Evolutionary conservation across 2,797 vertebrate genomes (phyloP), one percentile per base, ranked within the genome.

Genomic region (Intellagama lesueurii): DNA sequence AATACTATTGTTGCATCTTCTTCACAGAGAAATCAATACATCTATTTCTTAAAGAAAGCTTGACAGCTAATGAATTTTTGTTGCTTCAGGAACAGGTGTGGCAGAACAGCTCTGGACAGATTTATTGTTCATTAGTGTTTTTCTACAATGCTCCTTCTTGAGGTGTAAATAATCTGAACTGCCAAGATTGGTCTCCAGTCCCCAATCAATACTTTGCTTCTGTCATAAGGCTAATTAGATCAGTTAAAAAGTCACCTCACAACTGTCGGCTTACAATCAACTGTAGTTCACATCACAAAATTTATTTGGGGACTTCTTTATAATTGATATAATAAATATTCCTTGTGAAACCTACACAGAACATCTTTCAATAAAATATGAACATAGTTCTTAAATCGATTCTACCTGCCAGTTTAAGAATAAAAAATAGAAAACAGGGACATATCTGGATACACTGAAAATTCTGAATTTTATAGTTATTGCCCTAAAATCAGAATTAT

Each of bases 81-180:
- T 93, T 95, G 94, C 95, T 95, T 91, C 91, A 94, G 96, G 96
- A 97, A 98, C 97, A 98, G 97, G 97, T 98, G 97, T 97, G 95
- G 96, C 90, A 95, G 94, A 96, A 95, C 83, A 96, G 95, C 90
- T 92, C 92, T 88, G 35, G 86, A 94, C 94, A 97, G 97, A 98
- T 98, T 98, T 98, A 98, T 97, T 96, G 97, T 96, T 97, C 97
- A 97, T 97, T 97, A 97, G 97, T 96, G 97, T 96, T 96, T 97
- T 97, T 96, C 96, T 96, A 96, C 96, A 97, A 96, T 93, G 96
- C 94, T 97, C 96, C 96, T 95, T 95, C 95, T 93, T 87, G 96
- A 97, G 96, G 94, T 96, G 95, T 97, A 97, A 97, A 97, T 97
- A 97, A 97, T 96, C 94, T 47, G 89, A 97, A 96, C 94, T 96